A percentile compares a stretch with the other conserved stretches of the same genome.
phyloP scores from a whole-genome alignment of 2,797 vertebrate genomes.

The Notoglanidium macrostoma region DNA sequence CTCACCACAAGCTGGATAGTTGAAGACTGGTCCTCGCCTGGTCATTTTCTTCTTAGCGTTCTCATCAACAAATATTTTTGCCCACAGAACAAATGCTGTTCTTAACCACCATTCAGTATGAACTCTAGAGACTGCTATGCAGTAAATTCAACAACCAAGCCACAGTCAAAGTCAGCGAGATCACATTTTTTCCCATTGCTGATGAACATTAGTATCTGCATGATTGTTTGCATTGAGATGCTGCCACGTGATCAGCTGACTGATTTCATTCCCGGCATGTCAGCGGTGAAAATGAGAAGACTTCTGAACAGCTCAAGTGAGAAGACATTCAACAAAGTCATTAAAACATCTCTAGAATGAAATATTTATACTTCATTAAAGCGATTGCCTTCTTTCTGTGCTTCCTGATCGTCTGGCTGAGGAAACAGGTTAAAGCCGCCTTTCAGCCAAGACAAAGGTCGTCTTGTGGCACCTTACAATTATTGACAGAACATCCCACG shows the following conservation, averaged over 20 bases:
- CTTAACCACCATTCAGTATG: not conserved
- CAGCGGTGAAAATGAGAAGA: not conserved
- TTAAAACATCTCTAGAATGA: not conserved
- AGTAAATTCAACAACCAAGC: not conserved
- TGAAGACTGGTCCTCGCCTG: not conserved
- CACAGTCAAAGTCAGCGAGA: not conserved
- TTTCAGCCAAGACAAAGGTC: constrained; percentile 7
- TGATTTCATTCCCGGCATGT: not conserved
- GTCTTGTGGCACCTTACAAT: constrained; percentile 18
- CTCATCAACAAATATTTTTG: not conserved
- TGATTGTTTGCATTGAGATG: not conserved
- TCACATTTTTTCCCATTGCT: not conserved
- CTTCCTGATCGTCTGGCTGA: not conserved
- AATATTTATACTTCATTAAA: not conserved
- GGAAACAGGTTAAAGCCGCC: not conserved
- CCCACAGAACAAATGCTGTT: not conserved
- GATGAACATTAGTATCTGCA: no score
- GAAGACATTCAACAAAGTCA: not conserved
- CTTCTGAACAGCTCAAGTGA: not conserved
- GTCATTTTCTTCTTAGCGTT: not conserved
- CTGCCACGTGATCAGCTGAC: not conserved
- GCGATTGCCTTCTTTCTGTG: not conserved
- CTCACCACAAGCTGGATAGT: not conserved
- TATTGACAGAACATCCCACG: constrained; percentile 20
- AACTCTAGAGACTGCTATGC: not conserved